These are phyloP conservation scores for Tragelaphus imberbis DNA, from an alignment of 2,113 vertebrate genomes.

Conservation along the genomic window DNA sequence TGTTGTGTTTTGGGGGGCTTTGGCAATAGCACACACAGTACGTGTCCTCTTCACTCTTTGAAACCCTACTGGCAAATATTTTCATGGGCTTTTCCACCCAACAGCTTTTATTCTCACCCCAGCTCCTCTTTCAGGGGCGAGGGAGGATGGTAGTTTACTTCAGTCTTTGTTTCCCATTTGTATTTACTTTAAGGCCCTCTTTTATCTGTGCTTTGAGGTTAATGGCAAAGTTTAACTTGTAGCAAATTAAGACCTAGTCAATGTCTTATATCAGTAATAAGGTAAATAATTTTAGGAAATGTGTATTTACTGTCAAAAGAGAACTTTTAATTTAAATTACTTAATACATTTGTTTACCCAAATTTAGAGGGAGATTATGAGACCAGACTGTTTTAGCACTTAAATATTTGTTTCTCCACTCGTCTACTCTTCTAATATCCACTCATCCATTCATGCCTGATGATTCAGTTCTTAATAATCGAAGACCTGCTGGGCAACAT, in stretches of 20 bases:
- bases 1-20: conserved; percentile 56
- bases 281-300: background rate
- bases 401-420: background rate
- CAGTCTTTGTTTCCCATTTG: background rate
- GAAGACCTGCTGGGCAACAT: background rate
- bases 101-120: conserved; percentile 46
- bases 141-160: background rate
- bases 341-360: background rate
- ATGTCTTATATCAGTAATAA: background rate
- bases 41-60: conserved; percentile 55
- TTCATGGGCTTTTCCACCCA: conserved; percentile 16
- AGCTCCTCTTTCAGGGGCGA: background rate
- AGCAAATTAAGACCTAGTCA: conserved; percentile 5
- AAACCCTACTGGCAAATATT: conserved; percentile 65
- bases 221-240: background rate
- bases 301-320: background rate
- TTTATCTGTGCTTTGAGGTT: conserved; percentile 8
- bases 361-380: background rate
- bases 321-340: background rate
- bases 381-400: background rate
- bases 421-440: background rate
- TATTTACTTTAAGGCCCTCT: background rate
- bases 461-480: background rate
- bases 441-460: background rate
- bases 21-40: conserved; percentile 46